Evolutionary conservation across 2,113 vertebrate species (phyloP).

Genomic region (Panthera leo): DNA sequence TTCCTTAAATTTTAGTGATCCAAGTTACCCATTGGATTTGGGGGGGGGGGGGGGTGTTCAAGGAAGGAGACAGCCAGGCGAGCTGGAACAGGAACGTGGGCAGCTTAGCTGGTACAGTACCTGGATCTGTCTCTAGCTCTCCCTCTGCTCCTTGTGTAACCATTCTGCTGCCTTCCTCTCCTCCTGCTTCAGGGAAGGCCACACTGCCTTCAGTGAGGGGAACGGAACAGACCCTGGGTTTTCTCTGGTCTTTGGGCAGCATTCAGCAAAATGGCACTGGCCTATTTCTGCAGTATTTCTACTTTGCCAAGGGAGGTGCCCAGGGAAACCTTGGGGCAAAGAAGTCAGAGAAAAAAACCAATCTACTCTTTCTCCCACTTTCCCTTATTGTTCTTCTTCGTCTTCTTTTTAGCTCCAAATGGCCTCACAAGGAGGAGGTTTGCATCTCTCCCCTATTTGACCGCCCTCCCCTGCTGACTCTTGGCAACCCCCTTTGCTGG

Average conservation of each 20-base stretch:
- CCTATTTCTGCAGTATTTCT: constrained; percentile 85
- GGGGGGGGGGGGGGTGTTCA: neutral
- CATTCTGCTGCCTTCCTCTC: constrained; percentile 60
- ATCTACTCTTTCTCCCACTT: constrained; percentile 77
- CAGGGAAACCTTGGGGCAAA: constrained; percentile 81
- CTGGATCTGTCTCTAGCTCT: neutral
- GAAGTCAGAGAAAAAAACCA: constrained; percentile 77
- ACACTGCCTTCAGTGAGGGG: neutral
- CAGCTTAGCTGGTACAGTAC: neutral
- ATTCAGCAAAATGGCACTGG: constrained; percentile 81
- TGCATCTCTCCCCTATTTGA: neutral
- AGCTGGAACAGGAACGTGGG: neutral
- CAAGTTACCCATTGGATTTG: neutral
- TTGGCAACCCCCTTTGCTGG: neutral
- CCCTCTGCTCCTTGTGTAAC: neutral
- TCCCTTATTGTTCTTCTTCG: constrained; percentile 67
- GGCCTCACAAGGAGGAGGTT: neutral
- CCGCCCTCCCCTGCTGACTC: neutral
- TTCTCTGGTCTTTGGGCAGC: constrained; percentile 42
- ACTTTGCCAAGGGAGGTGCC: constrained; percentile 86
- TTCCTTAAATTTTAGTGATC: neutral
- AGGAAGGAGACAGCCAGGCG: neutral
- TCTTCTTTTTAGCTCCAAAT: constrained; percentile 61
- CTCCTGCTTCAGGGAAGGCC: constrained; percentile 34
- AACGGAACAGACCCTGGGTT: neutral